Evolutionary conservation across 2,113 vertebrate genomes (phyloP).

Genomic region (Labeo rohita): DNA sequence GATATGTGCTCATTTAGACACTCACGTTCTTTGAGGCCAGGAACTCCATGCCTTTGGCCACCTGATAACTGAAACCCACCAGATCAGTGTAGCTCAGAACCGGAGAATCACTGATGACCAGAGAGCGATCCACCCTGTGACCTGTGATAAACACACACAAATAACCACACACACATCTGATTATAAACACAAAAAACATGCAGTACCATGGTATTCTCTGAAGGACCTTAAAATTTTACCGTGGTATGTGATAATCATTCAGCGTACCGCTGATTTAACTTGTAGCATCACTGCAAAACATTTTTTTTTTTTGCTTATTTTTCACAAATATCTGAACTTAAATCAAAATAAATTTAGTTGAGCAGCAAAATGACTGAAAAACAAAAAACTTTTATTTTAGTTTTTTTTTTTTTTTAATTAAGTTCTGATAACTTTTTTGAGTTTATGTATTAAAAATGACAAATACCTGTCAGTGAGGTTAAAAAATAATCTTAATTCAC

Average conservation of each 20-base stretch:
- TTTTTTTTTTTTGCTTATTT: too few relatives aligned
- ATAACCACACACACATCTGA: background rate
- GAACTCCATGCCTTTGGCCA: slow-evolving; percentile 98
- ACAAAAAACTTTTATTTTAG: too few relatives aligned
- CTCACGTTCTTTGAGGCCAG: slow-evolving; percentile 93
- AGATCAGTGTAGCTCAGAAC: slow-evolving; percentile 90
- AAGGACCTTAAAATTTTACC: too few relatives aligned
- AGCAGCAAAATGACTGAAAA: too few relatives aligned
- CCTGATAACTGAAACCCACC: slow-evolving; percentile 96
- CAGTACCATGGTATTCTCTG: background rate
- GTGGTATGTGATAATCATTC: too few relatives aligned
- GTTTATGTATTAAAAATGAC: background rate
- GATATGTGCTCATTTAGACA: background rate
- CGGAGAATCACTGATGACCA: slow-evolving; percentile 87
- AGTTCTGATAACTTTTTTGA: background rate
- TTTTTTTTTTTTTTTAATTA: background rate
- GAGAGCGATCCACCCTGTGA: slow-evolving; percentile 78
- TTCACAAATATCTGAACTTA: too few relatives aligned
- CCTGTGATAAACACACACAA: slow-evolving; percentile 69
- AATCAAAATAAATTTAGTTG: too few relatives aligned
- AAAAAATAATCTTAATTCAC: background rate
- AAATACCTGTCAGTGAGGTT: background rate
- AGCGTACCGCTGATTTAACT: too few relatives aligned
- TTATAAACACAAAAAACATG: background rate
- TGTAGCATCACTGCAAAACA: too few relatives aligned